These are phyloP conservation scores for Drosophila asahinai DNA, from an alignment of 1,140 invertebrate species.

Conservation along the genomic window DNA sequence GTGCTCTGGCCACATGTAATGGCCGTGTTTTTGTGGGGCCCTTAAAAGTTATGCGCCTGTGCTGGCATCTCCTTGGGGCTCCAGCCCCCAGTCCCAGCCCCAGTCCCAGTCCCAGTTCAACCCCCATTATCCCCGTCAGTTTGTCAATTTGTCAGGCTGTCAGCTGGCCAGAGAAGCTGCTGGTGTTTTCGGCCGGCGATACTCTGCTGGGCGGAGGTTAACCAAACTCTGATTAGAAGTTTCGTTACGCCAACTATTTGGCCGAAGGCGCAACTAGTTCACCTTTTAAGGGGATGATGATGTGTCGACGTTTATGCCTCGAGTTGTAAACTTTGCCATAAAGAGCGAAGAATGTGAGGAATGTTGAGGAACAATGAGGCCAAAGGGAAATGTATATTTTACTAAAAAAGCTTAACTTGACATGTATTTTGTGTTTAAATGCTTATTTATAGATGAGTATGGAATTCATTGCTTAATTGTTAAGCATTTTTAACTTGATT, in stretches of 20 bases:
- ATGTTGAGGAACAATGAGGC: not conserved
- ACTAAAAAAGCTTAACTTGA: not conserved
- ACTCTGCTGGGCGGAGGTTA: not conserved
- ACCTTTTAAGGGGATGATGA: not conserved
- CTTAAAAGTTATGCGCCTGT: constrained; percentile 76
- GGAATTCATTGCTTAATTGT: too few relatives aligned
- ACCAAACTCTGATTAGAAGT: constrained; percentile 23
- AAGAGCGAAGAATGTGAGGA: not conserved
- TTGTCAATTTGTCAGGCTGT: constrained; percentile 45
- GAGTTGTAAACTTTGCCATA: too few relatives aligned
- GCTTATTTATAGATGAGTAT: too few relatives aligned
- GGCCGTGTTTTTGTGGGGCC: constrained; percentile 67
- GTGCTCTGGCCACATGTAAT: constrained; percentile 75
- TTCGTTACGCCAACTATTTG: constrained; percentile 26
- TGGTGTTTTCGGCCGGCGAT: constrained; percentile 15
- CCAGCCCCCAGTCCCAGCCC: not conserved
- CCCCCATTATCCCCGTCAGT: constrained; percentile 30
- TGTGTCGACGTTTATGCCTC: not conserved
- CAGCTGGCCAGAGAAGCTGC: constrained; percentile 15
- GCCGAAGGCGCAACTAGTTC: not conserved
- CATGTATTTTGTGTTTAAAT: not conserved
- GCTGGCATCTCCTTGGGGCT: constrained; percentile 20
- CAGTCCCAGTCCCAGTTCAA: not conserved
- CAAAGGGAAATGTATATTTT: not conserved
- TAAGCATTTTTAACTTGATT: too few relatives aligned